A percentile compares a stretch with the other conserved stretches of the same genome.
Evolutionary conservation across 2,888 invertebrate genomes (phyloP).

Genomic region (Alcis repandata): DNA sequence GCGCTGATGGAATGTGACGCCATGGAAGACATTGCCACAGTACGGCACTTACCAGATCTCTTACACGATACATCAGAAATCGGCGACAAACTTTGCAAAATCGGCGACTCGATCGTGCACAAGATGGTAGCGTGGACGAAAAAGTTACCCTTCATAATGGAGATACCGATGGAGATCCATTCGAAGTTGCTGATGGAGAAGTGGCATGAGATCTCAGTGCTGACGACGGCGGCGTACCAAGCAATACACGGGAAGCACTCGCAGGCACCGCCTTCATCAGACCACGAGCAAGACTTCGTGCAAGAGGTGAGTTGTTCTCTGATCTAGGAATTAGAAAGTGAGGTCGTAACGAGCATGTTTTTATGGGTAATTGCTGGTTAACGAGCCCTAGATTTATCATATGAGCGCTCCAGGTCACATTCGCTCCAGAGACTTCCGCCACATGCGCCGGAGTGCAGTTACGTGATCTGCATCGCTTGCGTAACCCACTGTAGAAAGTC

Average conservation of each 20-base stretch:
- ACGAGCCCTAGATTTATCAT: constrained; percentile 63
- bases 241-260: constrained; percentile 92
- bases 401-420: constrained; percentile 71
- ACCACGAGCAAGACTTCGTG: constrained; percentile 92
- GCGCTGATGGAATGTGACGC: constrained; percentile 98
- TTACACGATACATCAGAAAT: constrained; percentile 96
- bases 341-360: constrained; percentile 34
- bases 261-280: constrained; percentile 78
- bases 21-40: constrained; percentile 97
- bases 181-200: constrained; percentile 98
- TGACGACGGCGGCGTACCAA: constrained; percentile 97
- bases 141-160: constrained; percentile 98
- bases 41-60: constrained; percentile 95
- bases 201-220: constrained; percentile 98
- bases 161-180: constrained; percentile 98
- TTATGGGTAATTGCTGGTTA: constrained; percentile 44
- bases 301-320: constrained; percentile 89
- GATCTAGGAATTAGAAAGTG: constrained; percentile 43
- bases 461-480: constrained; percentile 84
- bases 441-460: constrained; percentile 79
- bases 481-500: constrained; percentile 83
- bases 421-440: constrained; percentile 82
- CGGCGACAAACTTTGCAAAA: constrained; percentile 96
- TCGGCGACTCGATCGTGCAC: constrained; percentile 99
- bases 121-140: constrained; percentile 99